A percentile compares a stretch with the other conserved stretches of the same genome.
These are phyloP conservation scores for Styela clava DNA, from an alignment of 23 tunicate species.

Conservation along the genomic window DNA sequence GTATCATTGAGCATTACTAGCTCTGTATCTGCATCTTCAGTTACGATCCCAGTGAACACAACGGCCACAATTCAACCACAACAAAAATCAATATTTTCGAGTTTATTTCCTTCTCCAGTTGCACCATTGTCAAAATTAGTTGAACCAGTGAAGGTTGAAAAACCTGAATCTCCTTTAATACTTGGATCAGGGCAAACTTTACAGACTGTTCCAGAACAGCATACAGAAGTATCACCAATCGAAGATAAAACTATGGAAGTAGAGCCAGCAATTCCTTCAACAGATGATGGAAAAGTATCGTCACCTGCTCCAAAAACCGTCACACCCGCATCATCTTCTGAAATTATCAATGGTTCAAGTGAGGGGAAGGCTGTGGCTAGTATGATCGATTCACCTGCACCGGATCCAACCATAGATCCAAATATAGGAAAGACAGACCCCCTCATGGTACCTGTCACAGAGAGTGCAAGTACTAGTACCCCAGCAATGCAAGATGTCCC, in stretches of 20 bases:
- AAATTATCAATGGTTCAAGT: no score
- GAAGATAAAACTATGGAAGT: neutral
- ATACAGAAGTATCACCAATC: neutral
- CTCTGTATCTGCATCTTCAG: neutral
- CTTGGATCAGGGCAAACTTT: neutral
- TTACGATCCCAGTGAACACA: neutral
- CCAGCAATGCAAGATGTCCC: neutral
- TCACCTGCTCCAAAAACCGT: neutral
- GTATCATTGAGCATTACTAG: no score
- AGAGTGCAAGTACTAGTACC: neutral
- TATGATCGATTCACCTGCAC: neutral
- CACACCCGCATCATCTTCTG: neutral
- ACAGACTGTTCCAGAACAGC: neutral
- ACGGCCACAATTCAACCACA: neutral
- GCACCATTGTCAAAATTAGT: neutral
- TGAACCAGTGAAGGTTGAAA: neutral
- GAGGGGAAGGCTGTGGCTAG: neutral
- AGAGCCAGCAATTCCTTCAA: neutral
- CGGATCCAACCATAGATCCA: neutral
- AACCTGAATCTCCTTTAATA: neutral
- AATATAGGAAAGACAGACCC: neutral
- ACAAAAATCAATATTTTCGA: neutral
- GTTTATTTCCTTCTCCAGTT: neutral
- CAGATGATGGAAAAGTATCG: neutral
- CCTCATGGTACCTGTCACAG: neutral